Evolutionary conservation across 2,113 vertebrate genomes (phyloP).

Genomic region (Sisor rabdophorus): DNA sequence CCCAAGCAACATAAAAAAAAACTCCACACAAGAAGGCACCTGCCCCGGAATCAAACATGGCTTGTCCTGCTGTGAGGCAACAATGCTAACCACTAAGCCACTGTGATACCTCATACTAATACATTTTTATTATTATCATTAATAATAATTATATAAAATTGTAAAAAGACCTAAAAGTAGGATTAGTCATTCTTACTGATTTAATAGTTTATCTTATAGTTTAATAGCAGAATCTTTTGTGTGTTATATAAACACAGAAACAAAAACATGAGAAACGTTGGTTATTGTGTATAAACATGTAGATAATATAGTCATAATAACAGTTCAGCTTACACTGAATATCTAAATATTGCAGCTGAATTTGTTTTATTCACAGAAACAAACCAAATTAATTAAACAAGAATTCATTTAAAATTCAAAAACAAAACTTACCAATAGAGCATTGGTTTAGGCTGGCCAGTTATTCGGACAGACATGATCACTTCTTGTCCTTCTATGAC

Average conservation of each 20-base stretch:
- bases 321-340: neutral
- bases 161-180: neutral
- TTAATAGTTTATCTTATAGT: neutral
- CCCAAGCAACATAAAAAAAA: too few species aligned
- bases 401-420: neutral
- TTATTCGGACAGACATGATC: constrained; percentile 81
- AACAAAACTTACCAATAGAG: constrained; percentile 87
- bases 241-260: neutral
- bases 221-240: neutral
- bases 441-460: constrained; percentile 92
- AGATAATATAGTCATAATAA: neutral
- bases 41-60: too few species aligned
- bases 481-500: constrained; percentile 91
- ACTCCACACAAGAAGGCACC: too few species aligned
- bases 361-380: neutral
- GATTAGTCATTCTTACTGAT: neutral
- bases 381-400: neutral
- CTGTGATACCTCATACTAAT: too few species aligned
- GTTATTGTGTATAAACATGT: neutral
- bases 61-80: too few species aligned
- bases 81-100: too few species aligned
- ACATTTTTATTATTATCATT: too few species aligned
- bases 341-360: neutral
- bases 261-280: neutral
- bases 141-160: neutral